Conservation (phyloP, 2,888 invertebrate species). For the Drosophila rubida region DNA sequence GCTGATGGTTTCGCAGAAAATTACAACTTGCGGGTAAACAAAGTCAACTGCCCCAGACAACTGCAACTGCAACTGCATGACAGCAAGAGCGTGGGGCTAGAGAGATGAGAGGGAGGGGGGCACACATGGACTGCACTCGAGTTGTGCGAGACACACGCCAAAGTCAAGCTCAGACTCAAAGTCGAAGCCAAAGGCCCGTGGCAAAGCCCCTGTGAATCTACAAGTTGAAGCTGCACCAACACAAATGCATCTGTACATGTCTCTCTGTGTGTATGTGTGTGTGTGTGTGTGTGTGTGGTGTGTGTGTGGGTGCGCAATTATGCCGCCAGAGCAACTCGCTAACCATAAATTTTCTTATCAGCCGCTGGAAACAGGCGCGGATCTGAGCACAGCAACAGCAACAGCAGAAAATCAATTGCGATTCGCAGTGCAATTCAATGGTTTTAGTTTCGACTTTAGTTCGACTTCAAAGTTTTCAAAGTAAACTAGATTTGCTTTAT, state of each 20-base stretch:
- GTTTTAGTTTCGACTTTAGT: no score
- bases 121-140: conserved; percentile 43
- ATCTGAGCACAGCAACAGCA: not conserved
- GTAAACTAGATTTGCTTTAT: no score
- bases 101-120: conserved; percentile 5
- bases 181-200: not conserved
- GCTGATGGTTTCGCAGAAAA: conserved; percentile 77
- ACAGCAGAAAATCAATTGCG: not conserved
- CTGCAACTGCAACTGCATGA: not conserved
- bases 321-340: conserved; percentile 70
- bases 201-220: not conserved
- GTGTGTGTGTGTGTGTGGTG: conserved; percentile 67
- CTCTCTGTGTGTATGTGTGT: conserved; percentile 58
- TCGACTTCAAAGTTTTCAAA: no score
- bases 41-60: conserved; percentile 59
- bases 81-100: not conserved
- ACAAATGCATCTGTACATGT: conserved; percentile 43
- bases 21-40: conserved; percentile 80
- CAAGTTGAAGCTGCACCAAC: not conserved
- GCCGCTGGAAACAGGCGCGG: conserved; percentile 57
- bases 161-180: not conserved
- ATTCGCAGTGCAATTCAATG: no score
- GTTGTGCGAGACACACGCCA: conserved; percentile 57
- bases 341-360: conserved; percentile 79
- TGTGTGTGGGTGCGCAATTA: conserved; percentile 77